These are phyloP conservation scores for Ifrita kowaldi DNA, from an alignment of 2,113 vertebrate genomes.

Conservation along the genomic window DNA sequence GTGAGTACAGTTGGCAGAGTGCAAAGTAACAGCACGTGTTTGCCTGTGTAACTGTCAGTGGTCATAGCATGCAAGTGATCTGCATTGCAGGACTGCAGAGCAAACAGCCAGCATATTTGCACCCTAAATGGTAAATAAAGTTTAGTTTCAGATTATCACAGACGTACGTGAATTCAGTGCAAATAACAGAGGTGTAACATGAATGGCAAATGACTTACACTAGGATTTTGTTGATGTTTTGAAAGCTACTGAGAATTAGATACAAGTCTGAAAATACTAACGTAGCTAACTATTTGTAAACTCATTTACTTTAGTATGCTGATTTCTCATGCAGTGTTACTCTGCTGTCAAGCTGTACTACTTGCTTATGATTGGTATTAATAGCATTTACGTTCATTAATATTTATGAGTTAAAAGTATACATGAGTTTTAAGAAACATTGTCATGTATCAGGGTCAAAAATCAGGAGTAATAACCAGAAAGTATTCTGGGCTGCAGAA, in stretches of 20 bases:
- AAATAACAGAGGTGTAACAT: background rate
- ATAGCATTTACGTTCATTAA: background rate
- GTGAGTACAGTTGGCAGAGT: background rate
- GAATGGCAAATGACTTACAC: background rate
- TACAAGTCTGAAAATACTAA: background rate
- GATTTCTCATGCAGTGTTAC: background rate
- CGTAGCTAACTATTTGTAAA: background rate
- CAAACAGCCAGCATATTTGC: background rate
- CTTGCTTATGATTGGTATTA: background rate
- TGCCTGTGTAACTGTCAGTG: background rate
- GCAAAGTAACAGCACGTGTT: background rate
- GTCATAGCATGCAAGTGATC: background rate
- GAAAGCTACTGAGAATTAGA: background rate
- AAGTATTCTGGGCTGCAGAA: background rate
- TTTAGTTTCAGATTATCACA: background rate
- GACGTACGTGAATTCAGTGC: background rate
- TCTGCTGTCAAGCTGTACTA: background rate
- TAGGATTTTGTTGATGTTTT: background rate
- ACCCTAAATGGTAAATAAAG: background rate
- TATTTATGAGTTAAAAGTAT: background rate
- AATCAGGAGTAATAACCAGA: background rate
- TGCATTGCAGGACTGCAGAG: background rate
- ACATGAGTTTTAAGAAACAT: background rate
- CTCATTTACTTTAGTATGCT: background rate
- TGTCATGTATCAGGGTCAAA: background rate